Conservation (phyloP, 2,888 invertebrate genomes). For the Drosophila sordidula region DNA sequence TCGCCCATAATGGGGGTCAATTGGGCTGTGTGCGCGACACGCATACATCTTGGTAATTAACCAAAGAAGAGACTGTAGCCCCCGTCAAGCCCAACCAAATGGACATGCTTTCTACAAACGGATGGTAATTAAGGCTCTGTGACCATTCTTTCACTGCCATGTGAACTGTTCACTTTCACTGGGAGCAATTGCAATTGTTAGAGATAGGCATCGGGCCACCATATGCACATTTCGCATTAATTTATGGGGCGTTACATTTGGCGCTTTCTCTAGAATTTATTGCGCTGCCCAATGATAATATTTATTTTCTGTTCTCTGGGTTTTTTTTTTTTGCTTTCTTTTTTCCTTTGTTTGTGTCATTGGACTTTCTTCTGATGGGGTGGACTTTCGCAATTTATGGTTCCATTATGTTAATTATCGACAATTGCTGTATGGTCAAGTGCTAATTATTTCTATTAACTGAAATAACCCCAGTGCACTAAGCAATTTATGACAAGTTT, state of each 20-base stretch:
- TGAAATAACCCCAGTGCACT: conserved; percentile 41
- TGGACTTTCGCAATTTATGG: conserved; percentile 63
- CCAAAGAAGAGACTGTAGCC: conserved; percentile 73
- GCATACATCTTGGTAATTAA: conserved; percentile 84
- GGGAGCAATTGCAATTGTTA: conserved; percentile 42
- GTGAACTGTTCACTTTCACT: conserved; percentile 47
- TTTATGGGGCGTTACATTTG: conserved; percentile 76
- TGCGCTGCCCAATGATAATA: conserved; percentile 40
- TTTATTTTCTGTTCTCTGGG: conserved; percentile 21
- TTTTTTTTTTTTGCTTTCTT: conserved; percentile 36
- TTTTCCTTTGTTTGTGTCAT: conserved; percentile 59
- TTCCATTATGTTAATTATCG: conserved; percentile 82
- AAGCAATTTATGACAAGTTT: conserved; percentile 16
- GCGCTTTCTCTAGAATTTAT: conserved; percentile 67
- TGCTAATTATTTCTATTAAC: conserved; percentile 59
- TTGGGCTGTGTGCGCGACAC: conserved; percentile 83
- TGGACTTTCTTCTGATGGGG: conserved; percentile 71
- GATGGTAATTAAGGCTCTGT: conserved; percentile 43
- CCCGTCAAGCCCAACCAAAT: conserved; percentile 45
- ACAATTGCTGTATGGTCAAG: conserved; percentile 69
- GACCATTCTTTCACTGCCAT: conserved; percentile 47
- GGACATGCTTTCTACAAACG: conserved; percentile 61
- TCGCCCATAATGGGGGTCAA: conserved; percentile 80
- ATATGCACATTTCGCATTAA: conserved; percentile 75
- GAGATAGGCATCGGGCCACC: conserved; percentile 54